These are phyloP conservation scores for Notolepis coatsorum DNA, from an alignment of 2,797 vertebrate species.

Conservation along the genomic window DNA sequence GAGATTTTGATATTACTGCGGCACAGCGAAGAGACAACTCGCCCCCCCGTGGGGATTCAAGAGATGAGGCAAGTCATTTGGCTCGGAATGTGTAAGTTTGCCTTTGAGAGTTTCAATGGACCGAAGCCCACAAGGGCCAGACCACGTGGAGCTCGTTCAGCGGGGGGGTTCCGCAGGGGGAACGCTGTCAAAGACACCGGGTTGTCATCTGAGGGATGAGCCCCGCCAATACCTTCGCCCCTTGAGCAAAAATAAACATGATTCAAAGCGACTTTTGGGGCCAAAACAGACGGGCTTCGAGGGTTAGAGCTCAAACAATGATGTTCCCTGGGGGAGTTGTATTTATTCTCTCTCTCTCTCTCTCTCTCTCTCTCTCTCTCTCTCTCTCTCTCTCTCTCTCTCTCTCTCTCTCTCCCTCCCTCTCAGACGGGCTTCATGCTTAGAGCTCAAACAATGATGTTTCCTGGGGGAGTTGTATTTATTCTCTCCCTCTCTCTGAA, in stretches of 20 bases:
- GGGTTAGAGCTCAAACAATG: slow-evolving; percentile 37
- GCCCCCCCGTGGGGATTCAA: slow-evolving; percentile 23
- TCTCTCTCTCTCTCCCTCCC: not conserved
- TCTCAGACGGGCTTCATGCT: no score
- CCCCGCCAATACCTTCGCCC: slow-evolving; percentile 20
- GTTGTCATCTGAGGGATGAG: slow-evolving; percentile 30
- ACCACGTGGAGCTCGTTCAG: slow-evolving; percentile 17
- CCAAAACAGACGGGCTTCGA: slow-evolving; percentile 37
- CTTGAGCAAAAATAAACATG: slow-evolving; percentile 45
- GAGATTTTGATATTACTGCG: slow-evolving; percentile 35
- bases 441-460: no score
- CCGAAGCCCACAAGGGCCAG: slow-evolving; percentile 19
- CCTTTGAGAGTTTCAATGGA: slow-evolving; percentile 42
- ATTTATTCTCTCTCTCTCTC: not conserved
- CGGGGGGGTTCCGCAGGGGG: slow-evolving; percentile 10
- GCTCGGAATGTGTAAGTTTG: slow-evolving; percentile 42
- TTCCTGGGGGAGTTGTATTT: no score
- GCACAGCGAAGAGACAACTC: slow-evolving; percentile 19
- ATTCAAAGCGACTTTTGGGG: slow-evolving; percentile 29
- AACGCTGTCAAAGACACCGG: slow-evolving; percentile 13
- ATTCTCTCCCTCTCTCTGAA: no score
- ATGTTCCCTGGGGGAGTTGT: slow-evolving; percentile 27
- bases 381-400: slow-evolving; percentile 14
- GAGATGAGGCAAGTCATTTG: slow-evolving; percentile 38
- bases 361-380: slow-evolving; percentile 10